Evolutionary conservation across 2,113 vertebrate species (phyloP).

Genomic region (Eubucco bourcierii): DNA sequence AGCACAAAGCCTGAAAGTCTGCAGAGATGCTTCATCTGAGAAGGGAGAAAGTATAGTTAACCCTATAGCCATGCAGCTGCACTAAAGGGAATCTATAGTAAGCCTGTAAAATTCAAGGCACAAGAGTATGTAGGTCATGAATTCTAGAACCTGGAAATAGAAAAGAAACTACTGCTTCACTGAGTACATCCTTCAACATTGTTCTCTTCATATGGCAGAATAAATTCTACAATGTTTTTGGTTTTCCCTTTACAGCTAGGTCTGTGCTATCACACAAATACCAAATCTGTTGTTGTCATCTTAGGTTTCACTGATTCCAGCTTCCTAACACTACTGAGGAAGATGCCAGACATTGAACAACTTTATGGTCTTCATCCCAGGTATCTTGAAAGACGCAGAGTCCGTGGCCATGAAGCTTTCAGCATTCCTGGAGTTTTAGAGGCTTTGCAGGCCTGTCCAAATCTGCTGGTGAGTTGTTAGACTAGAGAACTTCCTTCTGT

Average conservation of each 20-base stretch:
- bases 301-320: conserved; percentile 96
- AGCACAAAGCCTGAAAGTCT: background rate
- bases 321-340: conserved; percentile 93
- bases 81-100: background rate
- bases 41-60: background rate
- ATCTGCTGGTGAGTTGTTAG: conserved; percentile 86
- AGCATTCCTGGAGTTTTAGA: conserved; percentile 98
- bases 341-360: conserved; percentile 98
- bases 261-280: conserved; percentile 23
- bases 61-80: background rate
- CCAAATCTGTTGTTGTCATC: conserved; percentile 61
- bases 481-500: background rate
- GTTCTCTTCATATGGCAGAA: too few relatives aligned
- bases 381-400: conserved; percentile 93
- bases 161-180: background rate
- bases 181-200: background rate
- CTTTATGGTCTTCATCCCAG: conserved; percentile 97
- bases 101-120: background rate
- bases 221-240: background rate
- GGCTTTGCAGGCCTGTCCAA: conserved; percentile 94
- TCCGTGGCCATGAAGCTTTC: conserved; percentile 94
- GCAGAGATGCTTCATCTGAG: background rate
- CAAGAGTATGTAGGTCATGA: background rate
- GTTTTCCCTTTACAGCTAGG: background rate
- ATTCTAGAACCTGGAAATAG: background rate